Conservation (phyloP, 2,113 vertebrate species). For the Panthera tigris region DNA sequence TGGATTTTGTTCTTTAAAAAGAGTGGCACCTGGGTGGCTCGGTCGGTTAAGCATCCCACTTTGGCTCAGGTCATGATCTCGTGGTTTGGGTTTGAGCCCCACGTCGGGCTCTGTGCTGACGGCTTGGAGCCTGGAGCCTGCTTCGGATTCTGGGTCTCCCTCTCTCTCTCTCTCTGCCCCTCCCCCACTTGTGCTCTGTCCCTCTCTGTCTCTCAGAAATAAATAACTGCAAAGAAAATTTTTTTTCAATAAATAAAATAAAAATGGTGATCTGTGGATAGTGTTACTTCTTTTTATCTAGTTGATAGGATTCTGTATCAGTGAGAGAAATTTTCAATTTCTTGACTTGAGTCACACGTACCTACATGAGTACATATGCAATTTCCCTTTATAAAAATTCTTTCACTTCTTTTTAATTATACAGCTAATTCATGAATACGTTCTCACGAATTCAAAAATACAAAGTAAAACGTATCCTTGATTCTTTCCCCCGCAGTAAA, state of each 20-base stretch:
- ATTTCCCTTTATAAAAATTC: not conserved
- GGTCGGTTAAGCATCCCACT: no score
- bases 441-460: not conserved
- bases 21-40: no score
- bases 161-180: no score
- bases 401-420: not conserved
- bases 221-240: no score
- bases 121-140: no score
- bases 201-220: no score
- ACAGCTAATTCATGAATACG: not conserved
- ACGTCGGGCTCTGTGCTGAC: no score
- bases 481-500: not conserved
- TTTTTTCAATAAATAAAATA: no score
- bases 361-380: not conserved
- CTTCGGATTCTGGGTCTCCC: no score
- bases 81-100: no score
- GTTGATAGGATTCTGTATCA: not conserved
- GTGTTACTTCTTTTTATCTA: not conserved
- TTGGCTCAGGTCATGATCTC: no score
- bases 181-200: no score
- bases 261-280: not conserved
- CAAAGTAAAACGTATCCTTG: not conserved
- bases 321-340: not conserved
- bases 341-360: not conserved
- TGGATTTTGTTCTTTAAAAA: not conserved